Percentiles rank a stretch among this genome's conserved stretches.
phyloP scores from a whole-genome alignment of 2,888 invertebrate species.

The Dryomyza anilis region DNA sequence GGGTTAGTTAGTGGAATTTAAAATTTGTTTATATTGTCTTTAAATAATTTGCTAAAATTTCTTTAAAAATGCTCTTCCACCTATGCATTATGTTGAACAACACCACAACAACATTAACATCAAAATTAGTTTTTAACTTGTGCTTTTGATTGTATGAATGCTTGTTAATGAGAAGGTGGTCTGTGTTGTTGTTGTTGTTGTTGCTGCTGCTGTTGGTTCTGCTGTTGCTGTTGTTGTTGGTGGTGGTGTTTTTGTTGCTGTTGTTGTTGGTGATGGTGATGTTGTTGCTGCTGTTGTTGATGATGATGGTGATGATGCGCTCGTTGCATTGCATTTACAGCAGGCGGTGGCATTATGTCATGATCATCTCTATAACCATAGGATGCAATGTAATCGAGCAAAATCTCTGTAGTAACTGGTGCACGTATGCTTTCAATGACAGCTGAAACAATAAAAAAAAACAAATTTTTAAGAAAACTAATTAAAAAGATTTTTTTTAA shows the following conservation, averaged over 20 bases:
- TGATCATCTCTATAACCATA: conserved; percentile 71
- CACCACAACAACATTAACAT: too few relatives aligned
- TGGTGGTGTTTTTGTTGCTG: too few relatives aligned
- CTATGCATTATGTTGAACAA: not conserved
- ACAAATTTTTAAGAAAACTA: too few relatives aligned
- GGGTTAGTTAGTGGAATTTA: not conserved
- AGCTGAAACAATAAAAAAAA: too few relatives aligned
- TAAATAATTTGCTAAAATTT: conserved; percentile 18
- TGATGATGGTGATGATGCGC: conserved; percentile 12
- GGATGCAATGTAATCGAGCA: conserved; percentile 75
- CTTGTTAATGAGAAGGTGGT: conserved; percentile 8
- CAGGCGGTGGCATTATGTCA: conserved; percentile 74
- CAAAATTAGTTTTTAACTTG: not conserved
- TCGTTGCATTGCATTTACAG: not conserved
- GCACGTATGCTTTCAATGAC: conserved; percentile 80
- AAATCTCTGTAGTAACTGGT: conserved; percentile 83
- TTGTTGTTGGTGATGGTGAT: conserved; percentile 26
- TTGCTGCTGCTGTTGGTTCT: too few relatives aligned
- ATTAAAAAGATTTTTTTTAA: not conserved
- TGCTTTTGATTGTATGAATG: not conserved
- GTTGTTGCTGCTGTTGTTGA: conserved; percentile 2
- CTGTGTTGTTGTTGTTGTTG: conserved; percentile 10
- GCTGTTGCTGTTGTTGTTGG: too few relatives aligned
- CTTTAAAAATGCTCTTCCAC: conserved; percentile 1
- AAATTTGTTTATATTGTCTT: conserved; percentile 7